phyloP scores from a whole-genome alignment of 2,888 invertebrate genomes.

The Caprella mutica region DNA sequence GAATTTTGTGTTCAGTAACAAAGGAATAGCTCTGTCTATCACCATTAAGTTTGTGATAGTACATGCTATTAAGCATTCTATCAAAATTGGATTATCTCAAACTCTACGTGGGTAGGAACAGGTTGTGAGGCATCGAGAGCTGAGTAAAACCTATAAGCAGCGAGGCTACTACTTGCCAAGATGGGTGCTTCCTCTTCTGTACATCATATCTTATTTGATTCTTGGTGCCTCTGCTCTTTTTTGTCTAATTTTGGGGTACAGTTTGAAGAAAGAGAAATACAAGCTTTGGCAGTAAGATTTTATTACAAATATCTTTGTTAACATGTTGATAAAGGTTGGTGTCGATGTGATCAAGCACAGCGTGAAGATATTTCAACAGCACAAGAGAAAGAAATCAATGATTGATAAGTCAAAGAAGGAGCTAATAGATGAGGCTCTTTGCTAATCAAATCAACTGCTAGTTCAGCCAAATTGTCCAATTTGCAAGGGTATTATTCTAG shows the following conservation, averaged over 20 bases:
- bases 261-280: neutral
- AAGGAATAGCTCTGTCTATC: neutral
- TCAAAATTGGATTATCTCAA: neutral
- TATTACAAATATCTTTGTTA: constrained; percentile 7
- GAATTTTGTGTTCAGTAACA: neutral
- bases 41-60: constrained; percentile 5
- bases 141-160: neutral
- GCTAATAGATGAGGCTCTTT: neutral
- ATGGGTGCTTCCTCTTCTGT: neutral
- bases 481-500: neutral
- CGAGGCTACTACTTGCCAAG: neutral
- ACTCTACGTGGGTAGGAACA: neutral
- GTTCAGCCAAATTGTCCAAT: constrained; percentile 3
- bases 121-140: neutral
- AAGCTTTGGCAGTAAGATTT: constrained; percentile 1
- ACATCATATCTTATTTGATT: neutral
- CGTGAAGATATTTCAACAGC: neutral
- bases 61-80: neutral
- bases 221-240: neutral
- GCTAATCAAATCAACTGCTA: neutral
- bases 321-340: neutral
- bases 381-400: neutral
- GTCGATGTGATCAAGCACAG: neutral
- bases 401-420: neutral
- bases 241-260: constrained; percentile 5